These are phyloP conservation scores for Prietella phreatophila DNA, from an alignment of 2,113 vertebrate species.

Conservation along the genomic window DNA sequence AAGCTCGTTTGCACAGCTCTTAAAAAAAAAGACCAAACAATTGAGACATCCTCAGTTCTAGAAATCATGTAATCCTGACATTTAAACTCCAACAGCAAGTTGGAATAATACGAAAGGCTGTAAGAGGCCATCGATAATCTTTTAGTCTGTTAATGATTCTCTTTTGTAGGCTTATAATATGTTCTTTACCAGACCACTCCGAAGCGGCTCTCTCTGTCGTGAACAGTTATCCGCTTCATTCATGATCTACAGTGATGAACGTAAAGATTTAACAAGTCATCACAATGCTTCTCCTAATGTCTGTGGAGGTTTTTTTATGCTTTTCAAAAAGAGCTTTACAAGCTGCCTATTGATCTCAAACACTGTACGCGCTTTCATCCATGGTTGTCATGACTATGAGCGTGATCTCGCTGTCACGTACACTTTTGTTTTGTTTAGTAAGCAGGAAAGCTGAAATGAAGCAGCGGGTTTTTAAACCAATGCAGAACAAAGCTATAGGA, in stretches of 20 bases:
- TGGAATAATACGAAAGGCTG: background rate
- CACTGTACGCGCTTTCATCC: conserved; percentile 18
- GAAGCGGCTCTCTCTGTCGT: background rate
- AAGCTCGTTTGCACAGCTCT: background rate
- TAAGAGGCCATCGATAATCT: too few relatives aligned
- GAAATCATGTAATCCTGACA: background rate
- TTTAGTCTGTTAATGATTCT: background rate
- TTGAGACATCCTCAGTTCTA: background rate
- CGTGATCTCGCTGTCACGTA: conserved; percentile 19
- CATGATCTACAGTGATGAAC: background rate
- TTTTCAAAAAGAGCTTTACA: conserved; percentile 33
- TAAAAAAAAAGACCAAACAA: background rate
- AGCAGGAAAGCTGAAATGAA: conserved; percentile 37
- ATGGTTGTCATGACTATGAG: conserved; percentile 21
- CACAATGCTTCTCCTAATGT: background rate
- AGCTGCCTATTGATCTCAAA: conserved; percentile 30
- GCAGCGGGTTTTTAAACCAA: conserved; percentile 27
- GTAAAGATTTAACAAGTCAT: background rate
- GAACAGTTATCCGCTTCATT: background rate
- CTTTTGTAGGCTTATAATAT: background rate
- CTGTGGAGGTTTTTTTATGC: background rate
- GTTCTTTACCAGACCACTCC: background rate
- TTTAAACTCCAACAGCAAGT: background rate
- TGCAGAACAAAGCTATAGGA: conserved; percentile 21
- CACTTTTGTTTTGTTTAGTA: conserved; percentile 37